Conservation (phyloP, 2,888 invertebrate genomes). For the Euclidia mi region DNA sequence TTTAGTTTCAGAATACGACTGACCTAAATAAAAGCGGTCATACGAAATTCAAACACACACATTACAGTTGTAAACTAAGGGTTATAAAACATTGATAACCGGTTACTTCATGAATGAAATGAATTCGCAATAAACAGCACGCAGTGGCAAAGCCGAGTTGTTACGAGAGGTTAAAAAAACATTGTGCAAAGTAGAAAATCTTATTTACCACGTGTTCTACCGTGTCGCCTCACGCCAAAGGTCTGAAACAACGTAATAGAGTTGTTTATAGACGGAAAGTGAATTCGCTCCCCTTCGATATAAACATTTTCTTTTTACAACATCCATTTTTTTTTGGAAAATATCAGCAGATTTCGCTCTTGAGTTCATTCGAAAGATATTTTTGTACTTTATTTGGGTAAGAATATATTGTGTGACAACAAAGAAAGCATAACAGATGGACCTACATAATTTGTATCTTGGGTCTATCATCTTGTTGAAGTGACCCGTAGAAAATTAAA, state of each 20-base stretch:
- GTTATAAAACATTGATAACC: conserved; percentile 48
- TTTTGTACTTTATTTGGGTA: not conserved
- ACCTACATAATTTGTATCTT: no score
- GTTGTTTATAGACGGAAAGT: conserved; percentile 74
- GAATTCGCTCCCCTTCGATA: conserved; percentile 65
- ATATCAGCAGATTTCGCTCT: conserved; percentile 9
- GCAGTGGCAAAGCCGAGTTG: conserved; percentile 36
- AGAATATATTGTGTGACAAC: not conserved
- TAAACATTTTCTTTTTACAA: conserved; percentile 59
- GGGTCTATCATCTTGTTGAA: no score
- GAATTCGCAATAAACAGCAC: conserved; percentile 43
- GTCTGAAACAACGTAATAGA: conserved; percentile 73
- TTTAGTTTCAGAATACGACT: no score
- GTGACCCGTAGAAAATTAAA: no score
- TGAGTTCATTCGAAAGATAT: not conserved
- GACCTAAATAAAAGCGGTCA: not conserved
- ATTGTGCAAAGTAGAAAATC: conserved; percentile 82
- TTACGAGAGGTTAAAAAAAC: conserved; percentile 61
- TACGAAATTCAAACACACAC: no score
- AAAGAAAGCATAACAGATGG: no score
- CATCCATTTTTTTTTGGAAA: conserved; percentile 9
- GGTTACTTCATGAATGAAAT: conserved; percentile 42
- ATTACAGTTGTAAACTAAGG: conserved; percentile 21
- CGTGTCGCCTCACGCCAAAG: conserved; percentile 61
- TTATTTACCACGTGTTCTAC: conserved; percentile 70